phyloP scores from a whole-genome alignment of 1,140 invertebrate species.

The Zaprionus gabonicus region DNA sequence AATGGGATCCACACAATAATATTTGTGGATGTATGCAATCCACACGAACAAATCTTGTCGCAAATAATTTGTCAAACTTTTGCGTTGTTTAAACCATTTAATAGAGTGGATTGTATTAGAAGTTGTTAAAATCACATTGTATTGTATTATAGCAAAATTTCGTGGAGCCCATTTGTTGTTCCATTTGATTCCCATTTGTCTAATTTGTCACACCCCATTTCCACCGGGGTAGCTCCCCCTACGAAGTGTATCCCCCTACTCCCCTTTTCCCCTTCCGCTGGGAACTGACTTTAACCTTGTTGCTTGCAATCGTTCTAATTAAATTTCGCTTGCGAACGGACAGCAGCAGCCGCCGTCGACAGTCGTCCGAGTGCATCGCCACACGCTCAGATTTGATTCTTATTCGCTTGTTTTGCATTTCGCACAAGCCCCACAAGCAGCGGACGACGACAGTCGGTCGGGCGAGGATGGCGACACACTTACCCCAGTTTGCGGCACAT shows the following conservation, averaged over 20 bases:
- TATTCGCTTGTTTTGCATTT: slow-evolving; percentile 30
- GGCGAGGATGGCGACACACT: slow-evolving; percentile 12
- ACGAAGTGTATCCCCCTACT: neutral
- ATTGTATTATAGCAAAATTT: neutral
- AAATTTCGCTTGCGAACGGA: slow-evolving; percentile 60
- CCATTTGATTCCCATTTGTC: slow-evolving; percentile 8
- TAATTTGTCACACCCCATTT: slow-evolving; percentile 24
- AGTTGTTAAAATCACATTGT: neutral
- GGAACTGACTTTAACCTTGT: slow-evolving; percentile 78
- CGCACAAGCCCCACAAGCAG: neutral
- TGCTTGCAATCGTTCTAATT: slow-evolving; percentile 65
- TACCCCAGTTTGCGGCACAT: slow-evolving; percentile 3
- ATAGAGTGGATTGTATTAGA: neutral
- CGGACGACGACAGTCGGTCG: neutral
- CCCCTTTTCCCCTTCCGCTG: neutral
- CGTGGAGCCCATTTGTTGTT: slow-evolving; percentile 1
- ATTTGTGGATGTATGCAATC: neutral
- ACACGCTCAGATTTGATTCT: slow-evolving; percentile 54
- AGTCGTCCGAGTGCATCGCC: slow-evolving; percentile 18
- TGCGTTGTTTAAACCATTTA: neutral
- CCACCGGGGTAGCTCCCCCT: neutral
- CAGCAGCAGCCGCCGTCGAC: slow-evolving; percentile 21
- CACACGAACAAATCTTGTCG: neutral
- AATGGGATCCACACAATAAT: neutral
- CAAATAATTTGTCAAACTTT: neutral